Base-by-base conservation (phyloP, 2,797 vertebrate species). In the Tragopan temminckii region DNA sequence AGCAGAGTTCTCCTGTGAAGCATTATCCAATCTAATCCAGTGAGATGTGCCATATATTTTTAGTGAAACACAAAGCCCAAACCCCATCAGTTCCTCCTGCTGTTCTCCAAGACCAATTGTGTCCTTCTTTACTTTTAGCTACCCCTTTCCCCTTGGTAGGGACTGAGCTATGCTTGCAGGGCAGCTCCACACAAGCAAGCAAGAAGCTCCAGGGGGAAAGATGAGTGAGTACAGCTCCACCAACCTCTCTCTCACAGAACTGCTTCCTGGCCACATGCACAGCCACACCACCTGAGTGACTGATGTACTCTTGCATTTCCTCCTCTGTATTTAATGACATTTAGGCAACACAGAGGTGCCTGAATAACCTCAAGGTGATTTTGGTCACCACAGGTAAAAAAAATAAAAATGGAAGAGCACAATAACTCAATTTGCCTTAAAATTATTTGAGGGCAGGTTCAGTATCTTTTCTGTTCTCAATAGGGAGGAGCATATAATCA, bases 241-340 rank as follows among this genome's bases (percentile, higher is more conserved):
- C 55, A 66, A 13, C 10, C 20, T 52, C 31, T 36, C n/a, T 33
- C n/a, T 33, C n/a, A 57, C 19, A 57, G 55, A 11, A 20, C 31
- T 13, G 25, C 66, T 63, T 35, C 27, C 13, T 29, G 14, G 31
- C 19, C 61, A 17, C 2, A 0, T 18, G 5, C 52, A 27, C 25
- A 40, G 29, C 1, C 0, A 11, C 42, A 63, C 14, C 11, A 5
- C 23, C 42, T 69, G n/a, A 59, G 45, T 6, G 24, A n/a, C 35
- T 25, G 36, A 52, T 0, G 0, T 0, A 0, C 1, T 46, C n/a
- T 42, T 80, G 29, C 16, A 40, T 87, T 74, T 71, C 6, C 17
- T 36, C 8, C 14, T 3, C 20, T 42, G 6, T 9, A 68, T 59
- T 85, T 42, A 67, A 67, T 10, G 48, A 9, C 23, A 36, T 57